phyloP scores from a whole-genome alignment of 1,140 invertebrate species.

The Drosophila aff. region DNA sequence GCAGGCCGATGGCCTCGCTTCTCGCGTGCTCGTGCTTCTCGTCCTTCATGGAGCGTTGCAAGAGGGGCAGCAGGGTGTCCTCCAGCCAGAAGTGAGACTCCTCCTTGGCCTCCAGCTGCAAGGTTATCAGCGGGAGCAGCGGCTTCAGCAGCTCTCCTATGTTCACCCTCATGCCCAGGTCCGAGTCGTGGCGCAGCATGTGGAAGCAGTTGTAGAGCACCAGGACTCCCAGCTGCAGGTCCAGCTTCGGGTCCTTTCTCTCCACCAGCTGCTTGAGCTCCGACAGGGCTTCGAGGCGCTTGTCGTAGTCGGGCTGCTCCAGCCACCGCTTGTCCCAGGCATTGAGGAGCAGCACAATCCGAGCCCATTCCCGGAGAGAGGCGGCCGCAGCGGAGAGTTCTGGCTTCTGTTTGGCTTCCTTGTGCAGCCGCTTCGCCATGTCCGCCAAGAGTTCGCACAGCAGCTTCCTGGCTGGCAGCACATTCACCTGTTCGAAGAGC shows the following conservation, averaged over 20 bases:
- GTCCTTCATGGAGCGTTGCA: constrained; percentile 89
- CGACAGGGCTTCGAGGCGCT: constrained; percentile 90
- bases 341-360: constrained; percentile 91
- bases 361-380: constrained; percentile 84
- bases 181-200: constrained; percentile 91
- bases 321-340: constrained; percentile 93
- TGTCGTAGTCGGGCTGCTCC: constrained; percentile 96
- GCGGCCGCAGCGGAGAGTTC: constrained; percentile 3
- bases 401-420: constrained; percentile 42
- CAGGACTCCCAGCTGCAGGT: constrained; percentile 89
- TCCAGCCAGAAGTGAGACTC: constrained; percentile 89
- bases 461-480: constrained; percentile 88
- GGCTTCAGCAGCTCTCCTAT: constrained; percentile 91
- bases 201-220: constrained; percentile 93
- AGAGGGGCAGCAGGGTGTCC: constrained; percentile 89
- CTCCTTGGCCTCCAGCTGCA: constrained; percentile 31
- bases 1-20: constrained; percentile 91
- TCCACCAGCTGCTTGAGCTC: constrained; percentile 86
- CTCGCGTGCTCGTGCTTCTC: constrained; percentile 88
- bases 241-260: constrained; percentile 84
- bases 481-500: constrained; percentile 88
- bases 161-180: constrained; percentile 93
- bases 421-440: constrained; percentile 86
- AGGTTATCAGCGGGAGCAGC: constrained; percentile 85
- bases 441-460: constrained; percentile 87